phyloP scores from a whole-genome alignment of 2,888 invertebrate genomes.

The Leptinotarsa juncta region DNA sequence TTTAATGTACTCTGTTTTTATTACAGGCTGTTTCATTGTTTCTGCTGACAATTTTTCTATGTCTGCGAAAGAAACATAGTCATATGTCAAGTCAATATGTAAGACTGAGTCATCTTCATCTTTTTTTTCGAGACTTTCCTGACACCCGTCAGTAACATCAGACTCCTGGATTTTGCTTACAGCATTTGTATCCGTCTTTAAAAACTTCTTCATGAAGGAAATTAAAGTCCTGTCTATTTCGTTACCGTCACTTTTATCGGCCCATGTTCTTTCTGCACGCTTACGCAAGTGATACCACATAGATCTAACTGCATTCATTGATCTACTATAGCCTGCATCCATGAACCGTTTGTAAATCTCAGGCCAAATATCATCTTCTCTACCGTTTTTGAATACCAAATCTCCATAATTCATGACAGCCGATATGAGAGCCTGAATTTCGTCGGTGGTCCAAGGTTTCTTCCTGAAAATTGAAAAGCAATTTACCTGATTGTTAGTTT shows the following conservation, averaged over 20 bases:
- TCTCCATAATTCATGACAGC: slow-evolving; percentile 2
- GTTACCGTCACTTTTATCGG: background rate
- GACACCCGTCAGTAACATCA: background rate
- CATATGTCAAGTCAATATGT: slow-evolving; percentile 9
- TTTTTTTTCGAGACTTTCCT: background rate
- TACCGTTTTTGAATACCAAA: background rate
- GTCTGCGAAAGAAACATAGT: slow-evolving; percentile 22
- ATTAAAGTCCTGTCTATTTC: slow-evolving; percentile 2
- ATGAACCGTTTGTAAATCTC: background rate
- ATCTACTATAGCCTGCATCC: background rate
- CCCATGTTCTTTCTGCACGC: slow-evolving; percentile 10
- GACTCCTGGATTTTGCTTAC: background rate
- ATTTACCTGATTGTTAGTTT: background rate
- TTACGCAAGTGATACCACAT: background rate
- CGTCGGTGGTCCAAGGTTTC: background rate
- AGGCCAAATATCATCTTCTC: background rate
- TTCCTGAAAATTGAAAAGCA: background rate
- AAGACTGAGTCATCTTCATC: background rate
- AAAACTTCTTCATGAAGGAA: slow-evolving; percentile 1
- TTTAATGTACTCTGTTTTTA: slow-evolving; percentile 3
- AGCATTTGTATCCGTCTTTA: background rate
- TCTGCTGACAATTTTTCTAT: slow-evolving; percentile 11
- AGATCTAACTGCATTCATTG: background rate
- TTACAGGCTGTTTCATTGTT: background rate
- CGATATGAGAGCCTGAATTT: slow-evolving; percentile 3